A percentile compares a stretch with the other conserved stretches of the same genome.
phyloP scores from a whole-genome alignment of 2,113 vertebrate species.

The Tylochromis polylepis region DNA sequence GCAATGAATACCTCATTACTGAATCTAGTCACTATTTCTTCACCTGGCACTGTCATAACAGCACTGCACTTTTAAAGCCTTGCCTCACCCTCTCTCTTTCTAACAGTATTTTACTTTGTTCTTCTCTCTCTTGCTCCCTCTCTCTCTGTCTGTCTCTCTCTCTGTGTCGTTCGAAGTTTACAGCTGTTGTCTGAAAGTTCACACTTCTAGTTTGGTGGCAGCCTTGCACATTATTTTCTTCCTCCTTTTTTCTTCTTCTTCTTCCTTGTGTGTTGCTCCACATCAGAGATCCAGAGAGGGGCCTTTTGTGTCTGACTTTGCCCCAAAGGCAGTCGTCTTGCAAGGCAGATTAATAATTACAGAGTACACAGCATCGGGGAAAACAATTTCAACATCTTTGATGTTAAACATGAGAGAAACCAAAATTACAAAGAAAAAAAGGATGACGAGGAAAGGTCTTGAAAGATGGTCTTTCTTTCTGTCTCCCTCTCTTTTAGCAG shows the following conservation, averaged over 20 bases:
- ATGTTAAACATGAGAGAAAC: constrained; percentile 77
- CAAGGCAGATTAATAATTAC: constrained; percentile 80
- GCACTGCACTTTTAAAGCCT: constrained; percentile 18
- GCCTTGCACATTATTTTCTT: not conserved
- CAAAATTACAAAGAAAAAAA: constrained; percentile 74
- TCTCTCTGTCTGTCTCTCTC: not conserved
- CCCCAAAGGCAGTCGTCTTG: constrained; percentile 71
- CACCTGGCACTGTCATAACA: constrained; percentile 45
- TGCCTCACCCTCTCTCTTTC: constrained; percentile 5
- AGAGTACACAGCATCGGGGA: constrained; percentile 74
- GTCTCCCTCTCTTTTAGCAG: constrained; percentile 44
- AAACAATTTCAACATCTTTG: constrained; percentile 76
- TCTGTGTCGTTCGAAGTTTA: constrained; percentile 51
- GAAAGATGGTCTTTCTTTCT: constrained; percentile 57
- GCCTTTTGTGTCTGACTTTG: constrained; percentile 73
- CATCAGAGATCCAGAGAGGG: constrained; percentile 67
- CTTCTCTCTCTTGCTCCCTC: not conserved
- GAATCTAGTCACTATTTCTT: constrained; percentile 33
- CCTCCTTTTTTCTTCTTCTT: constrained; percentile 6
- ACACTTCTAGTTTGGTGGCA: constrained; percentile 55
- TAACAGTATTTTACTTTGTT: not conserved
- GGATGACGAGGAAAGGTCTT: constrained; percentile 66
- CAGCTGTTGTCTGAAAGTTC: constrained; percentile 60
- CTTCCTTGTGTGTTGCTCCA: constrained; percentile 50
- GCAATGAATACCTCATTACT: constrained; percentile 50